phyloP scores from a whole-genome alignment of 2,113 vertebrate genomes.

The Neomonachus schauinslandi region DNA sequence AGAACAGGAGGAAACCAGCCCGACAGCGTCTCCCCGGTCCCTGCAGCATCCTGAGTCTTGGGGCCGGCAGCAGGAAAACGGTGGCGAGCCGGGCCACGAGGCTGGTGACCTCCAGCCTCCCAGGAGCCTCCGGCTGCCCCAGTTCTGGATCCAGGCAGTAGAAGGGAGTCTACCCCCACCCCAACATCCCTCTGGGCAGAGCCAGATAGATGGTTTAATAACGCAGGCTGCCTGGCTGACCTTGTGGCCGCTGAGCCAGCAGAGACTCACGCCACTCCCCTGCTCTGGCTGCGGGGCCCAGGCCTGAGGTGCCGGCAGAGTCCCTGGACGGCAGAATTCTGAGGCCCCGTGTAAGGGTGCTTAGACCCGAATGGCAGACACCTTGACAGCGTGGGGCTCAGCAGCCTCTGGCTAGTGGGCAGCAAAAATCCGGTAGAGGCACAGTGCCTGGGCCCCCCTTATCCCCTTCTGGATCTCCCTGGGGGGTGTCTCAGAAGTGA shows the following conservation, averaged over 20 bases:
- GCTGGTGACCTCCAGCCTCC: constrained; percentile 57
- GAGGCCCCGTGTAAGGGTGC: background rate
- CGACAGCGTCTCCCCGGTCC: background rate
- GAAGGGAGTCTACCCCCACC: background rate
- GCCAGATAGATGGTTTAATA: constrained; percentile 76
- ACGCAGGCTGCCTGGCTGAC: constrained; percentile 45
- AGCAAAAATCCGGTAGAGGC: background rate
- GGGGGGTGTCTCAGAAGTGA: background rate
- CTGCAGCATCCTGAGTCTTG: background rate
- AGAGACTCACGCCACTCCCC: background rate
- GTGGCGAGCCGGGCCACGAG: background rate
- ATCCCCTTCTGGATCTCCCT: background rate
- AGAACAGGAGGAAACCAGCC: background rate
- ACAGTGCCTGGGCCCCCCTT: background rate
- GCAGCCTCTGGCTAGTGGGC: background rate
- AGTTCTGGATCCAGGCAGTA: constrained; percentile 15
- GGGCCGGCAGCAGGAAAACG: background rate
- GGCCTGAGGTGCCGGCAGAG: background rate
- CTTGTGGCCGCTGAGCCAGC: constrained; percentile 14
- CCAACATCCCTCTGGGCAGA: constrained; percentile 6
- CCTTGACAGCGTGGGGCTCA: background rate
- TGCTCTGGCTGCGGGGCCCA: background rate
- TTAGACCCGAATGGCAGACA: background rate
- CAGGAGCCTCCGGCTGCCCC: constrained; percentile 38
- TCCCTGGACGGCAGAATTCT: background rate